Conservation (phyloP, 2,888 invertebrate genomes). For the Pogonocherus hispidulus region DNA sequence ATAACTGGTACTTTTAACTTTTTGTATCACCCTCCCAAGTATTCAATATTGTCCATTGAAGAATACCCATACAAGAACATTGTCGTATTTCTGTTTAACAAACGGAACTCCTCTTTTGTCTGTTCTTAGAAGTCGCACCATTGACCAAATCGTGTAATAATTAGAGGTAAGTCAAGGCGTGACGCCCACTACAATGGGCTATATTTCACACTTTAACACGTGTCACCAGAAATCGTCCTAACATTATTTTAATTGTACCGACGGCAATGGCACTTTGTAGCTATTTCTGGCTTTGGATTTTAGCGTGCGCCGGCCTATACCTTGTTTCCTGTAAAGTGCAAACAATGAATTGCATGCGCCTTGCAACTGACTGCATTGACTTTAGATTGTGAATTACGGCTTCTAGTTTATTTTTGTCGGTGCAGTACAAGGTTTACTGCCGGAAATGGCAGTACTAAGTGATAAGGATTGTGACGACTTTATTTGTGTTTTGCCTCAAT, state of each 20-base stretch:
- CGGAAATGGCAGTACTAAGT: constrained; percentile 7
- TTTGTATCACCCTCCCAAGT: constrained; percentile 33
- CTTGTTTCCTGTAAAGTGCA: constrained; percentile 54
- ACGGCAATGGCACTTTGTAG: constrained; percentile 20
- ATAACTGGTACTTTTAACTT: constrained; percentile 5
- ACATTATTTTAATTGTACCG: constrained; percentile 56
- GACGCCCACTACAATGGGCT: constrained; percentile 50
- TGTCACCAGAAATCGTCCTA: constrained; percentile 53
- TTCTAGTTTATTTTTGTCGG: constrained; percentile 21
- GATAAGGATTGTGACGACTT: neutral
- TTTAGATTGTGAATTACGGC: constrained; percentile 2
- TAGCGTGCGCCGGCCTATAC: constrained; percentile 52
- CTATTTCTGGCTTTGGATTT: constrained; percentile 44
- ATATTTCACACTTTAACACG: constrained; percentile 53
- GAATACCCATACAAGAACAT: constrained; percentile 19
- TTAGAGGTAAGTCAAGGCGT: constrained; percentile 44
- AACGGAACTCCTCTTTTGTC: constrained; percentile 46
- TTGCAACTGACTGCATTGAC: constrained; percentile 3
- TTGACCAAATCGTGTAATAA: constrained; percentile 36
- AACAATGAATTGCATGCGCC: constrained; percentile 42
- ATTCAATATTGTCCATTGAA: constrained; percentile 37
- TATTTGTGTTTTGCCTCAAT: neutral
- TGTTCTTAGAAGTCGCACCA: constrained; percentile 42
- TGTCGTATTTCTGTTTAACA: constrained; percentile 19
- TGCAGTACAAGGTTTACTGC: neutral